phyloP scores from a whole-genome alignment of 2,888 invertebrate species.

The Stegophylla sp. region DNA sequence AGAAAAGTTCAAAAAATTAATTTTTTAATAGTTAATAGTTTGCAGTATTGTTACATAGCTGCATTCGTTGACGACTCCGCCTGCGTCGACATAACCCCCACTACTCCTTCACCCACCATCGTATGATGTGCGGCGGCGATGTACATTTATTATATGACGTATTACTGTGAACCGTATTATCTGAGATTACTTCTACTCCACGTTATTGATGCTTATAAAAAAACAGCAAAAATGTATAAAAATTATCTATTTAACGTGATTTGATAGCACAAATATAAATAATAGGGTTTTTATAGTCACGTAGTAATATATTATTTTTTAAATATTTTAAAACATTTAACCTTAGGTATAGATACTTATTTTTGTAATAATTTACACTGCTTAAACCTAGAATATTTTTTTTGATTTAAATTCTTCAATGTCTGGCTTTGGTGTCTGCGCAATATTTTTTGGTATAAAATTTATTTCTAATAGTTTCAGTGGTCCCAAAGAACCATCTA shows the following conservation, averaged over 20 bases:
- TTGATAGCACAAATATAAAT: slow-evolving; percentile 1
- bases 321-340: neutral
- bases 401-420: slow-evolving; percentile 17
- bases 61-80: too few relatives aligned
- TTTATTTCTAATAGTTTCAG: slow-evolving; percentile 3
- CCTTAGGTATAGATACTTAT: slow-evolving; percentile 3
- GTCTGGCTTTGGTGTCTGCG: slow-evolving; percentile 16
- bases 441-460: slow-evolving; percentile 33
- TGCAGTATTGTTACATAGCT: too few relatives aligned
- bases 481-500: slow-evolving; percentile 10
- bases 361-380: slow-evolving; percentile 25
- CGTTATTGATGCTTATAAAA: slow-evolving; percentile 8
- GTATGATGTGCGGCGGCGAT: too few relatives aligned
- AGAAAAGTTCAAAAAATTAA: too few relatives aligned
- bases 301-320: neutral
- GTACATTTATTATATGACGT: too few relatives aligned
- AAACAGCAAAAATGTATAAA: too few relatives aligned
- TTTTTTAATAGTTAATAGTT: too few relatives aligned
- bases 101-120: too few relatives aligned
- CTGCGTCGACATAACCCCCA: too few relatives aligned
- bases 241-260: too few relatives aligned
- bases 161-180: slow-evolving; percentile 53
- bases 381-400: slow-evolving; percentile 25
- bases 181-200: slow-evolving; percentile 56
- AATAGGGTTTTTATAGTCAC: neutral